A percentile compares a stretch with the other conserved stretches of the same genome.
phyloP scores from a whole-genome alignment of 1,140 invertebrate genomes.

The Aethina tumida region DNA sequence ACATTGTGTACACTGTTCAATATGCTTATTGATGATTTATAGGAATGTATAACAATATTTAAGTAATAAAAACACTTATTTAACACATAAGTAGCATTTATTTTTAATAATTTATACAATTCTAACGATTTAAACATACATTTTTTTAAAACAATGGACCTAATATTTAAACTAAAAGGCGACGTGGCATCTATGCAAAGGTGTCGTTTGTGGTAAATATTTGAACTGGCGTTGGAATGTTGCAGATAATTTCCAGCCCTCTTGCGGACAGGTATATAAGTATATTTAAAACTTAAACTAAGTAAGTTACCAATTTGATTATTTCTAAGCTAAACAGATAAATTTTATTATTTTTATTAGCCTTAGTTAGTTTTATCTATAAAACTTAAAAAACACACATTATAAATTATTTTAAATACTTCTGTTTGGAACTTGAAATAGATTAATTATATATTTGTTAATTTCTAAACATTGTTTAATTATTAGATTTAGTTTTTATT shows the following conservation, averaged over 20 bases:
- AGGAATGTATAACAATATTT: too few species aligned
- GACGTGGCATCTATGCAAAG: too few species aligned
- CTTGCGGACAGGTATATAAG: conserved; percentile 16
- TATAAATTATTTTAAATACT: neutral
- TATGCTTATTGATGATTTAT: too few species aligned
- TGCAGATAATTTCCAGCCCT: conserved; percentile 2
- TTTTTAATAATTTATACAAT: too few species aligned
- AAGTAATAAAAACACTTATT: too few species aligned
- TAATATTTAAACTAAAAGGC: too few species aligned
- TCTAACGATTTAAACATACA: too few species aligned
- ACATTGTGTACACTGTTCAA: too few species aligned
- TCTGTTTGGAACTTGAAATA: conserved; percentile 4
- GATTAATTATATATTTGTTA: neutral
- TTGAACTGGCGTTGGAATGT: conserved; percentile 19
- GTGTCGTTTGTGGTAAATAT: conserved; percentile 11
- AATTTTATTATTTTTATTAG: neutral
- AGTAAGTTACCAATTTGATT: conserved; percentile 5
- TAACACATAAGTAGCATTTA: too few species aligned
- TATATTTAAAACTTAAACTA: conserved; percentile 8
- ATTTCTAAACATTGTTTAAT: conserved; percentile 2
- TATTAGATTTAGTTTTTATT: too few species aligned
- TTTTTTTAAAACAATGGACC: too few species aligned
- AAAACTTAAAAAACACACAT: neutral
- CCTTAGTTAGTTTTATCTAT: neutral
- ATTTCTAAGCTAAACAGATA: conserved; percentile 2